These are phyloP conservation scores for Okapia johnstoni DNA, from an alignment of 2,113 vertebrate species.

Conservation along the genomic window DNA sequence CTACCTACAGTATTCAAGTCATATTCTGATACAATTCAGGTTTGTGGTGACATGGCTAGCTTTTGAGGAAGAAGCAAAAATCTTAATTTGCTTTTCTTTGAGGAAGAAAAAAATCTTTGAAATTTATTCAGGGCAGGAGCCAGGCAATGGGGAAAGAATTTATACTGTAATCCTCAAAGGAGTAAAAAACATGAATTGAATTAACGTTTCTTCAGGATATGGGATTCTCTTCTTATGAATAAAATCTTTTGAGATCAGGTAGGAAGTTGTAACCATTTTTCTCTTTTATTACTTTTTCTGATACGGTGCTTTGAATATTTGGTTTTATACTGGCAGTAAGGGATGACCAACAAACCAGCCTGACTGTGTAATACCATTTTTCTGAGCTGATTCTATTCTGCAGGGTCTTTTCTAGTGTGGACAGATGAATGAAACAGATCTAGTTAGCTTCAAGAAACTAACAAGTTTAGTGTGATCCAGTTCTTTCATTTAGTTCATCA, in stretches of 20 bases:
- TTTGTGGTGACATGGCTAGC: conserved; percentile 16
- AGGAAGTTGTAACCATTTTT: conserved; percentile 65
- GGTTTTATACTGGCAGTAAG: conserved; percentile 41
- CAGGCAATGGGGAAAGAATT: conserved; percentile 54
- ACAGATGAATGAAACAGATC: not conserved
- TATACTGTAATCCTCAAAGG: conserved; percentile 64
- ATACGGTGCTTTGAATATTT: conserved; percentile 58
- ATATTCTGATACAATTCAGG: conserved; percentile 14
- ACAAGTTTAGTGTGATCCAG: not conserved
- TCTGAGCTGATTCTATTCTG: not conserved
- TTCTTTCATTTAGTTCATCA: not conserved
- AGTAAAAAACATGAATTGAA: conserved; percentile 60
- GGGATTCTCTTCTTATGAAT: conserved; percentile 62
- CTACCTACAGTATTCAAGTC: not conserved
- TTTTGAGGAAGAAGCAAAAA: conserved; percentile 44
- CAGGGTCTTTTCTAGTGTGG: not conserved
- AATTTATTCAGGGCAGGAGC: conserved; percentile 64
- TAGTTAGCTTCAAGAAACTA: not conserved
- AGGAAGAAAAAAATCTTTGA: conserved; percentile 34
- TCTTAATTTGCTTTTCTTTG: conserved; percentile 64
- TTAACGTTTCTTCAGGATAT: conserved; percentile 62
- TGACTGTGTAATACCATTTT: conserved; percentile 1
- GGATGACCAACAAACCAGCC: conserved; percentile 9
- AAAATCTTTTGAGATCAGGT: conserved; percentile 67
- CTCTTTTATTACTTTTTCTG: conserved; percentile 61